A percentile compares a stretch with the other conserved stretches of the same genome.
Conservation (phyloP, 2,888 invertebrate species). For the Drosophila stalkeri region DNA sequence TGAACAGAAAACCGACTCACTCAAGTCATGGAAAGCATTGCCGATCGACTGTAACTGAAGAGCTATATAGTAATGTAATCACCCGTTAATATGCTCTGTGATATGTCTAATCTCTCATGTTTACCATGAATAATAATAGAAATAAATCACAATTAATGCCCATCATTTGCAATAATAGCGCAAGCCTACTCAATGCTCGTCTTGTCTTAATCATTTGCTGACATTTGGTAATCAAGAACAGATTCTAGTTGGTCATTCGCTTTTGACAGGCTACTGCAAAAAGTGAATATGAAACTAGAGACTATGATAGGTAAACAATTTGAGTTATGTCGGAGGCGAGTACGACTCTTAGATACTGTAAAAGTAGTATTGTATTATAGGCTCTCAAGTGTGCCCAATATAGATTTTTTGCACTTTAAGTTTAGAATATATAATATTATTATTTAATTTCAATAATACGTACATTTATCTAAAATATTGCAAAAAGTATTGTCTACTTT, state of each 20-base stretch:
- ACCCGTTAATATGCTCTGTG: background rate
- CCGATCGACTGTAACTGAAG: too few species aligned
- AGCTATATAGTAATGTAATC: too few species aligned
- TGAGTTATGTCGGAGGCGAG: background rate
- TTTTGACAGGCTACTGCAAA: background rate
- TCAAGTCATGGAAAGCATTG: too few species aligned
- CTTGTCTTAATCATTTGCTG: background rate
- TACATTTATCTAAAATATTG: background rate
- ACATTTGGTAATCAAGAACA: background rate
- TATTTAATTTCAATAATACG: too few species aligned
- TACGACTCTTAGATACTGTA: background rate
- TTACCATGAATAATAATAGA: too few species aligned
- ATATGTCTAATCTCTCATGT: too few species aligned
- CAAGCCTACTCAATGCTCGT: background rate
- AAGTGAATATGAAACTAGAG: background rate
- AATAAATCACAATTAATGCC: too few species aligned
- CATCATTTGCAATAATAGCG: too few species aligned
- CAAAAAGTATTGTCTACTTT: background rate
- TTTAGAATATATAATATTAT: too few species aligned
- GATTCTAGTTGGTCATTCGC: background rate
- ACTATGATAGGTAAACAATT: background rate
- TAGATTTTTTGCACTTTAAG: too few species aligned
- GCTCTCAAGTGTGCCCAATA: too few species aligned
- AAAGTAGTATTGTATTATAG: background rate
- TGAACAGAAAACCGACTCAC: background rate